Evolutionary conservation across 2,113 vertebrate genomes (phyloP), one percentile per base, ranked within the genome.

Genomic region (Saguinus imperator): DNA sequence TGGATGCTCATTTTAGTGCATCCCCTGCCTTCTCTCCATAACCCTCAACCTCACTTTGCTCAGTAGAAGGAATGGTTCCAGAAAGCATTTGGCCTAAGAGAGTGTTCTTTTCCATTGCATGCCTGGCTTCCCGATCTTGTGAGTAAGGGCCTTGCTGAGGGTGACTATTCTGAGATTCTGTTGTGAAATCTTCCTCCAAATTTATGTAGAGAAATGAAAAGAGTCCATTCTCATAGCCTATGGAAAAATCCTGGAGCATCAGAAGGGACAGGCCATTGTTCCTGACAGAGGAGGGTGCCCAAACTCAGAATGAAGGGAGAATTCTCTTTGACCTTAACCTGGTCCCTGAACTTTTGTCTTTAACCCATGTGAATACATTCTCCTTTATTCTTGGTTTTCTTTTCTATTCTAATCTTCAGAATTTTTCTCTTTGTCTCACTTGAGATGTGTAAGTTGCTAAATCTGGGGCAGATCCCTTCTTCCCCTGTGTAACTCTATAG

Each of bases 401-500:
- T 95, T 37, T 48, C 84, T 87, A 23, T 58, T 72, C 50, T 10
- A 72, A 10, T 48, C 50, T 66, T 94, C 55, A 64, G 17, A 58
- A n/a, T 50, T 89, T 85, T 93, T 77, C 79, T 81, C 12, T 70
- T 79, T 55, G 10, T 91, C 76, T 29, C 50, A 32, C 25, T 89
- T 79, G 87, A 97, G 81, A 86, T 68, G 50, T 61, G 11, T 14
- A 64, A 48, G 37, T 85, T 97, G 73, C 80, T 96, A 91, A 89
- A 37, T 91, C 93, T 61, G 57, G 40, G n/a, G 50, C 61, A 95
- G 72, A 91, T 84, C 32, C n/a, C 58, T 94, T 91, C 81, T 84
- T 87, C 50, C 25, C 35, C n/a, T 0, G 64, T 91, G 73, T 94
- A 88, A 89, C 20, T 48, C 79, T 64, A 17, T 8, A 81, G 82